These are phyloP conservation scores for Betta splendens DNA, from an alignment of 2,797 vertebrate species.

Conservation along the genomic window DNA sequence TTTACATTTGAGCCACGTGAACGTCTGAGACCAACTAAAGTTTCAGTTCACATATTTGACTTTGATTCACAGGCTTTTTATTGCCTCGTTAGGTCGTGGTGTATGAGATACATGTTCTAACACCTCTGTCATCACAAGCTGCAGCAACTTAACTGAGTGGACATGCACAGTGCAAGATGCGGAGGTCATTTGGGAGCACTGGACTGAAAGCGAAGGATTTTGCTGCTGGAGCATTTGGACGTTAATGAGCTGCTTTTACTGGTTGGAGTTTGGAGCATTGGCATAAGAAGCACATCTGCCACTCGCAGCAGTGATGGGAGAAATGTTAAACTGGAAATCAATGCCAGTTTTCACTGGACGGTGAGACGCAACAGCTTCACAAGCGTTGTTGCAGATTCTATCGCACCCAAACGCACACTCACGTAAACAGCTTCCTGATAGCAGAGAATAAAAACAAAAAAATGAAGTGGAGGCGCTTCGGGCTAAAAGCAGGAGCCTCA, in stretches of 20 bases:
- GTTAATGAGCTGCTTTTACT: constrained; percentile 43
- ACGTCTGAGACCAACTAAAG: too few relatives aligned
- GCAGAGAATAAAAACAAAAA: background rate
- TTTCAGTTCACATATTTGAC: too few relatives aligned
- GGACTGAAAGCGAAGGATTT: constrained; percentile 32
- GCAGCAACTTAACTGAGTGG: too few relatives aligned
- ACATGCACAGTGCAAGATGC: constrained; percentile 30
- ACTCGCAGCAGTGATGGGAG: constrained; percentile 41
- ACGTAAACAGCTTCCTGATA: constrained; percentile 21
- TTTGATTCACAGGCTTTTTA: too few relatives aligned
- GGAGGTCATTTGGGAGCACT: constrained; percentile 40
- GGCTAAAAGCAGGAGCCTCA: constrained; percentile 42
- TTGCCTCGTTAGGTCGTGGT: too few relatives aligned
- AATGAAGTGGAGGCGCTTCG: constrained; percentile 29
- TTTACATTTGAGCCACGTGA: too few relatives aligned
- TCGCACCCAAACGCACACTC: constrained; percentile 3
- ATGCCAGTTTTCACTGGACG: constrained; percentile 27
- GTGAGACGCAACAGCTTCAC: too few relatives aligned
- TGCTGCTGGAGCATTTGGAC: constrained; percentile 48
- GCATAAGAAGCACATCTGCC: constrained; percentile 54
- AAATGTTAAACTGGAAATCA: constrained; percentile 21
- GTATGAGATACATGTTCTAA: too few relatives aligned
- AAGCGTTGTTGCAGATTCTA: constrained; percentile 24
- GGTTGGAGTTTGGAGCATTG: constrained; percentile 22
- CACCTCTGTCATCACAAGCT: background rate